A percentile compares a stretch with the other conserved stretches of the same genome.
These are phyloP conservation scores for Phalera bucephala DNA, from an alignment of 2,888 invertebrate species.

Conservation along the genomic window DNA sequence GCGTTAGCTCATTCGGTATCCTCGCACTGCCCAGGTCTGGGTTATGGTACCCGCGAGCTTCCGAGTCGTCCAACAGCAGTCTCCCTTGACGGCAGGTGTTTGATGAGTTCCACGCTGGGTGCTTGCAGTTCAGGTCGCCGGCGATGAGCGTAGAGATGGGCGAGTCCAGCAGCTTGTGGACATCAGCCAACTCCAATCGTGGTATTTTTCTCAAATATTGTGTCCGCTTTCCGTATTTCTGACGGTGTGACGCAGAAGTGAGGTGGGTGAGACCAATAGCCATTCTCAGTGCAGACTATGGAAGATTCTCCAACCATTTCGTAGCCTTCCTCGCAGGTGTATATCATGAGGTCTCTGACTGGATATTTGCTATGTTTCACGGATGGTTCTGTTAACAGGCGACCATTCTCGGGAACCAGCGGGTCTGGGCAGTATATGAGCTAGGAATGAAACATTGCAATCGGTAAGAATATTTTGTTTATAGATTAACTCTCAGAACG, in stretches of 20 bases:
- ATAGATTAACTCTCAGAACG: neutral
- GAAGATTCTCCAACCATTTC: conserved; percentile 87
- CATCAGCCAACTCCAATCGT: too few species aligned
- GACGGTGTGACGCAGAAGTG: conserved; percentile 87
- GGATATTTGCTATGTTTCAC: conserved; percentile 84
- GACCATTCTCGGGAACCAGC: conserved; percentile 87
- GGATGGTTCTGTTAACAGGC: conserved; percentile 62
- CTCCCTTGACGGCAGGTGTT: too few species aligned
- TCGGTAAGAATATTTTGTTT: conserved; percentile 1
- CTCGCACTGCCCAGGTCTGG: too few species aligned
- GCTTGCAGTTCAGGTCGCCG: too few species aligned
- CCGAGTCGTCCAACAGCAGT: too few species aligned
- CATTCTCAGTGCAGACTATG: conserved; percentile 93
- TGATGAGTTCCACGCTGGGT: too few species aligned
- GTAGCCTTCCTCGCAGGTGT: conserved; percentile 75
- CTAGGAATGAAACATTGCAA: too few species aligned
- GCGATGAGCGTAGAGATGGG: too few species aligned
- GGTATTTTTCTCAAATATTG: conserved; percentile 68
- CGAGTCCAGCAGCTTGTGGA: too few species aligned
- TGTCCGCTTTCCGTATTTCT: conserved; percentile 57
- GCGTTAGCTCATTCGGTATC: too few species aligned
- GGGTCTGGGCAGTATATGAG: conserved; percentile 92
- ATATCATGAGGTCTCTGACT: conserved; percentile 91
- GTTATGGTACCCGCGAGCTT: too few species aligned
- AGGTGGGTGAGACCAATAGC: conserved; percentile 93